Conservation (phyloP, 2,888 invertebrate species). For the Lordiphosa andalusiaca region DNA sequence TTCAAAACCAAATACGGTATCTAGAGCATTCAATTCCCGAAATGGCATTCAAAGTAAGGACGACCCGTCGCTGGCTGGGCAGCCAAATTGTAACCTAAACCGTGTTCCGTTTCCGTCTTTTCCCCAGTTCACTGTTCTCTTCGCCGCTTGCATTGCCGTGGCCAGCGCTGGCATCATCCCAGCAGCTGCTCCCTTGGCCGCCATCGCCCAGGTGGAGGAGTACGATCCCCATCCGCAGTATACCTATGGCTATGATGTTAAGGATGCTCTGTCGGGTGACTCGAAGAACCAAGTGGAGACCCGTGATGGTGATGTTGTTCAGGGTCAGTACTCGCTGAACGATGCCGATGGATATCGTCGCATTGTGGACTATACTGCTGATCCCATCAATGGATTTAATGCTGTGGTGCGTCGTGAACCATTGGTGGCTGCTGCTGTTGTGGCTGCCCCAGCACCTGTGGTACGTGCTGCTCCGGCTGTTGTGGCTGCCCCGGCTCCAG, state of each 20-base stretch:
- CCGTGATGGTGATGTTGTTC: slow-evolving; percentile 80
- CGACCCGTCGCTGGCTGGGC: slow-evolving; percentile 2
- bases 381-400: slow-evolving; percentile 80
- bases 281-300: slow-evolving; percentile 80
- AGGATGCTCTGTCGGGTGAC: slow-evolving; percentile 80
- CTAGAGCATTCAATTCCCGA: slow-evolving; percentile 69
- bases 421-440: slow-evolving; percentile 66
- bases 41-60: slow-evolving; percentile 80
- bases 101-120: slow-evolving; percentile 23
- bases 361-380: slow-evolving; percentile 80
- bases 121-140: slow-evolving; percentile 73
- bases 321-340: slow-evolving; percentile 80
- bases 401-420: slow-evolving; percentile 80
- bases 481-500: slow-evolving; percentile 52
- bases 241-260: slow-evolving; percentile 79
- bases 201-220: slow-evolving; percentile 75
- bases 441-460: slow-evolving; percentile 51
- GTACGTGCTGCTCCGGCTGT: slow-evolving; percentile 55
- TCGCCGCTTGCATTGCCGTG: slow-evolving; percentile 75
- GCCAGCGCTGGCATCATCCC: slow-evolving; percentile 75
- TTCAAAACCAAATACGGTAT: slow-evolving; percentile 77
- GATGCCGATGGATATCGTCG: slow-evolving; percentile 80
- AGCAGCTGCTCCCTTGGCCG: slow-evolving; percentile 70
- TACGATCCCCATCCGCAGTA: slow-evolving; percentile 80
- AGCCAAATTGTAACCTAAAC: slow-evolving; percentile 11